Base-by-base conservation (phyloP, 1,140 invertebrate species). In the Drosophila simulans region DNA sequence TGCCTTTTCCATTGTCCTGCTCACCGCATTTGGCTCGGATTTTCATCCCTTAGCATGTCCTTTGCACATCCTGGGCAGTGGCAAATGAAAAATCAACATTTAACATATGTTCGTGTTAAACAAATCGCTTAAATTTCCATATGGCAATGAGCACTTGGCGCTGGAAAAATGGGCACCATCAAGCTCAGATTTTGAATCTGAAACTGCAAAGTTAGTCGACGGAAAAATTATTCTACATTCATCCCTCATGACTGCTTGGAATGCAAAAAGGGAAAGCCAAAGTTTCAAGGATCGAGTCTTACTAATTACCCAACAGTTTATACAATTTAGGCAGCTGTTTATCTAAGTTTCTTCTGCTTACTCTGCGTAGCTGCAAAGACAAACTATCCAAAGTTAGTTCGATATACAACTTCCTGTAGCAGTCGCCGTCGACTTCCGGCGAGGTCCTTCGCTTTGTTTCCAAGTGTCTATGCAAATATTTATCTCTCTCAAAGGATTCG, bases 21-120 rank as follows among this genome's bases (percentile, higher is more conserved):
- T 8, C 52, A 5, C 20, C 34, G 42, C 58, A 31, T 35, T 40
- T 34, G 8, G 25, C 48, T 34, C 27, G 48, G 48, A 31, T 51
- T 40, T 45, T 39, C 35, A 15, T n/a, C 27, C 25, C 39, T 35
- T 37, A 34, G 34, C 43, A 25, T 43, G 11, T 40, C 52, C 46
- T 55, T 35, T 27, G 51, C 31, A 31, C 31, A 31, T 31, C 69
- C 39, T 43, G 22, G 57, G 40, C 64, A 54, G 51, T 55, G 53
- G 45, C 74, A 71, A 79, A 85, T 85, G 81, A 85, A 85, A 86
- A 83, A 83, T 79, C 82, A 86, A 83, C 82, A 88, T 79, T 83
- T 64, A 79, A 65, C 83, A 86, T 86, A 86, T 86, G 82, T 60
- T 86, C 65, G 71, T 72, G 64, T 59, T 83, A 77, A 68, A 68